phyloP scores from a whole-genome alignment of 37 sponge, comb jelly and placozoan species.

The Aplysina aerophoba region DNA sequence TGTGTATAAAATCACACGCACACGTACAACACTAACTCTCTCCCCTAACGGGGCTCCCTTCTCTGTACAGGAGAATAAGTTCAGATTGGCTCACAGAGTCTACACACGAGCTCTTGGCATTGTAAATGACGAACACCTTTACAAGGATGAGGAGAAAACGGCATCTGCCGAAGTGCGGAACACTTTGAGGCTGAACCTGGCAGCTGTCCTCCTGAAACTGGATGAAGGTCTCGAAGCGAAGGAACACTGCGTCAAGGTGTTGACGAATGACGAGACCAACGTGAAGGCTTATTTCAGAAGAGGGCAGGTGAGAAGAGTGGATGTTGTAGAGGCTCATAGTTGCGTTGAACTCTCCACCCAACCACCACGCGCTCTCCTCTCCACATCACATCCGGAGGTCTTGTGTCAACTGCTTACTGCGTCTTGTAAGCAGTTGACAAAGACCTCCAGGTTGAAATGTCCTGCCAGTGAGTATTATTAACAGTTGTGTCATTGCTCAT shows the following conservation, averaged over 20 bases:
- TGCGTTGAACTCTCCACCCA: not conserved
- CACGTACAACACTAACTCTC: no score
- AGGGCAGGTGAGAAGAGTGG: constrained; percentile 75
- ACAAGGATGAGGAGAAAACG: constrained; percentile 73
- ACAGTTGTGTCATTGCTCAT: no score
- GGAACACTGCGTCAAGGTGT: constrained; percentile 73
- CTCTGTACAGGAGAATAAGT: constrained; percentile 49
- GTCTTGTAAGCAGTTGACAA: no score
- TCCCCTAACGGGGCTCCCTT: not conserved
- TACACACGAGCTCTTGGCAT: constrained; percentile 74
- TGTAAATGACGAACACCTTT: constrained; percentile 48
- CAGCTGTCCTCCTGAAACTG: constrained; percentile 80
- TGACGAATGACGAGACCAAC: constrained; percentile 68
- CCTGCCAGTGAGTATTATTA: no score
- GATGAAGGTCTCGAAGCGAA: constrained; percentile 47
- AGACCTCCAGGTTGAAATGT: no score
- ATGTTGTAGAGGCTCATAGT: not conserved
- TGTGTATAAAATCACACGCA: constrained; percentile 2
- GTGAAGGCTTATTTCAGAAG: constrained; percentile 90
- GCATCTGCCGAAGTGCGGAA: constrained; percentile 41
- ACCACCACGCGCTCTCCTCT: not conserved
- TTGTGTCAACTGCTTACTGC: no score
- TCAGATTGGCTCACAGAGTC: constrained; percentile 74
- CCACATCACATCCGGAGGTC: no score
- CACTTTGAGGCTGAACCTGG: constrained; percentile 79